These are phyloP conservation scores for Rhabdomys pumilio DNA, from an alignment of 2,797 vertebrate genomes.

Conservation along the genomic window DNA sequence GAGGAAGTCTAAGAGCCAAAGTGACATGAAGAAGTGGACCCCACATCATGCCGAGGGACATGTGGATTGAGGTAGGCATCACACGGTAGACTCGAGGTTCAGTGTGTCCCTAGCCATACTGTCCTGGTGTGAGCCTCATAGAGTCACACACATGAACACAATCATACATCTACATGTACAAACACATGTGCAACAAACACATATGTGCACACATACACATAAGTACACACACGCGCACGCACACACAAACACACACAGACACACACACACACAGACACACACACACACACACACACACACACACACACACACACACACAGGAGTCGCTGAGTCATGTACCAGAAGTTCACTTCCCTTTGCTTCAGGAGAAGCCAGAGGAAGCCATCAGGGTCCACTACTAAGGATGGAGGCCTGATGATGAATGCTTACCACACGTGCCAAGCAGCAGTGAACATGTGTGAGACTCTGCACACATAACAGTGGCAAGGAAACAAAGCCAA, in stretches of 20 bases:
- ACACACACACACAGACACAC: neutral
- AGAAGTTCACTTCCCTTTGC: neutral
- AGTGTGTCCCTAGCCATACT: neutral
- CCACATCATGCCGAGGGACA: neutral
- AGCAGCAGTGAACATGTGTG: neutral
- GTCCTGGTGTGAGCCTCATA: neutral
- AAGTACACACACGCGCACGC: too few relatives aligned
- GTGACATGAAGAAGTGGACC: neutral
- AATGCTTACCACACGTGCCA: rapidly evolving
- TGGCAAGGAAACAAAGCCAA: neutral
- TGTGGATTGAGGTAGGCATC: neutral
- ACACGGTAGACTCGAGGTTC: neutral
- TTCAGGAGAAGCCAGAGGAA: neutral
- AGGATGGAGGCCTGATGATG: neutral
- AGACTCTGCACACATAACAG: neutral
- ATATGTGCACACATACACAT: neutral
- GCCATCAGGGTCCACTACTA: neutral
- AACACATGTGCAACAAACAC: neutral
- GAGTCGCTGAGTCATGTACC: neutral
- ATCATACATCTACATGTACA: neutral
- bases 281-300: neutral
- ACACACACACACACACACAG: neutral
- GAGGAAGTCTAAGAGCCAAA: neutral
- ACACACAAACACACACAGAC: neutral
- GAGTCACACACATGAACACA: neutral